Evolutionary conservation across 1,140 invertebrate species (phyloP).

Genomic region (Drosophila pruinosa): DNA sequence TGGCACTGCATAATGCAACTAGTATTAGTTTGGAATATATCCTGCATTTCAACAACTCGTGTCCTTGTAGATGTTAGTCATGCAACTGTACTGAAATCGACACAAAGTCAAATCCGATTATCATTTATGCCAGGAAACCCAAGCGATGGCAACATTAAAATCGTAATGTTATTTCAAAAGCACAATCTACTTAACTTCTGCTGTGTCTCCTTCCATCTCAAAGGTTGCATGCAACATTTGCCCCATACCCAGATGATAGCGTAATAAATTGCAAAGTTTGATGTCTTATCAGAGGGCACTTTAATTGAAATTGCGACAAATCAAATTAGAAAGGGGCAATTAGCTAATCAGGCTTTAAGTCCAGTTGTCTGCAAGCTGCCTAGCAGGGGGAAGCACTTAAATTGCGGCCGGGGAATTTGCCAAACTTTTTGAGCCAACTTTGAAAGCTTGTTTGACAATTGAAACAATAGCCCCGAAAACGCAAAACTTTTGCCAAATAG

Average conservation of each 20-base stretch:
- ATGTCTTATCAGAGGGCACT: slow-evolving; percentile 34
- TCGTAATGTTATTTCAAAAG: background rate
- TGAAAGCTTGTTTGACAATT: slow-evolving; percentile 60
- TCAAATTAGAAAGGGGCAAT: slow-evolving; percentile 58
- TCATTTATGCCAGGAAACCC: background rate
- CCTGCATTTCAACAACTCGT: background rate
- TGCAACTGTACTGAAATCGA: background rate
- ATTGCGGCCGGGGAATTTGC: slow-evolving; percentile 21
- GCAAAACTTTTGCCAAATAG: slow-evolving; percentile 49
- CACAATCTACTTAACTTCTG: background rate
- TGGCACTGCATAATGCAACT: background rate
- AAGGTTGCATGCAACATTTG: background rate
- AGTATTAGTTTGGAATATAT: background rate
- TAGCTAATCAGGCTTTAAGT: slow-evolving; percentile 63
- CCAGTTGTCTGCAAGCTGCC: background rate
- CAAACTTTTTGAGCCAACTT: slow-evolving; percentile 48
- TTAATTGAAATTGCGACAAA: slow-evolving; percentile 55
- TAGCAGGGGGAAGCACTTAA: slow-evolving; percentile 24
- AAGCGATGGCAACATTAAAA: background rate
- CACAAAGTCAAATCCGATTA: background rate
- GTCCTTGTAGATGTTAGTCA: background rate
- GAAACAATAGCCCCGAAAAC: slow-evolving; percentile 54
- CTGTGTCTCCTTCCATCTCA: background rate
- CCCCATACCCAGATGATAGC: background rate
- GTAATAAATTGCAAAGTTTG: slow-evolving; percentile 16